phyloP scores from a whole-genome alignment of 2,113 vertebrate species.

The Catagonus wagneri region DNA sequence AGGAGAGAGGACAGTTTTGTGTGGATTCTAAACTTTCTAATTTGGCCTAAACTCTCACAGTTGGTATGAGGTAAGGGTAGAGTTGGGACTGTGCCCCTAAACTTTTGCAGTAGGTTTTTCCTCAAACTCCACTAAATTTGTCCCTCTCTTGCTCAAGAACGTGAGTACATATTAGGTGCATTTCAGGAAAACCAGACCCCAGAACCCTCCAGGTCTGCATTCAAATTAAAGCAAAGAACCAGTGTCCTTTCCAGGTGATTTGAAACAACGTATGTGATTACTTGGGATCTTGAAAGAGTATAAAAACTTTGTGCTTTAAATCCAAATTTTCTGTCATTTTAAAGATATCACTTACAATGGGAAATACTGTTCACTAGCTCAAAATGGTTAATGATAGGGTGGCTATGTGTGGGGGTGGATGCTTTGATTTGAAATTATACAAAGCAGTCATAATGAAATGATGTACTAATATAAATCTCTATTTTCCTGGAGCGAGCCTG shows the following conservation, averaged over 20 bases:
- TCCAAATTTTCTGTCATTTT: background rate
- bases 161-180: background rate
- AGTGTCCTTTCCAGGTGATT: conserved; percentile 14
- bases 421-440: conserved; percentile 67
- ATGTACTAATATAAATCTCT: conserved; percentile 35
- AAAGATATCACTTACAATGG: background rate
- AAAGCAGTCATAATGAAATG: conserved; percentile 61
- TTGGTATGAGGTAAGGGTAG: background rate
- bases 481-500: background rate
- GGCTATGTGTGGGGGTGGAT: background rate
- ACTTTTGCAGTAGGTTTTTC: background rate
- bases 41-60: background rate
- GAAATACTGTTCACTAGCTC: background rate
- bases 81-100: background rate
- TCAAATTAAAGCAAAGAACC: background rate
- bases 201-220: background rate
- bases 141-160: background rate
- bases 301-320: background rate
- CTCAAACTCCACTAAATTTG: background rate
- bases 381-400: conserved; percentile 48
- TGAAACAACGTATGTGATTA: background rate
- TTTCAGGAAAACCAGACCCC: background rate
- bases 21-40: background rate
- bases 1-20: background rate
- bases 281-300: background rate